These are phyloP conservation scores for Drosophila heteroneura DNA, from an alignment of 2,888 invertebrate genomes.

Conservation along the genomic window DNA sequence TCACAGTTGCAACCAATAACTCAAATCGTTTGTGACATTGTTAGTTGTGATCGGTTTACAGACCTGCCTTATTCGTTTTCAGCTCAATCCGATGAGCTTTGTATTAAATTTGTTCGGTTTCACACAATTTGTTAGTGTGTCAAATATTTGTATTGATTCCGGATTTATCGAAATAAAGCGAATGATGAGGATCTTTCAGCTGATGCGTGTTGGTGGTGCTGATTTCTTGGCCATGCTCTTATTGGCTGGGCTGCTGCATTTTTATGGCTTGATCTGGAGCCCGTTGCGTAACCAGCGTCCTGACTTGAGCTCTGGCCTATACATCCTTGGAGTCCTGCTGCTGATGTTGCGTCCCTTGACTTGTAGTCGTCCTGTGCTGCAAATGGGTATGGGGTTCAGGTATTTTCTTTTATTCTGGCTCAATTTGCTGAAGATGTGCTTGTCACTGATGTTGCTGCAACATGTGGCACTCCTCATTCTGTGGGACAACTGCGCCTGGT, in stretches of 20 bases:
- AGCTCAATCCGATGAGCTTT: conserved; percentile 1
- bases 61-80: neutral
- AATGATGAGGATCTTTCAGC: neutral
- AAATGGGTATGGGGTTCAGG: neutral
- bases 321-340: conserved; percentile 32
- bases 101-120: conserved; percentile 8
- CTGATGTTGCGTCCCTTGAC: conserved; percentile 25
- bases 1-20: neutral
- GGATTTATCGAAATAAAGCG: conserved; percentile 3
- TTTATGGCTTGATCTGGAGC: conserved; percentile 21
- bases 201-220: conserved; percentile 26
- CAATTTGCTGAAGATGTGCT: conserved; percentile 32
- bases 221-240: conserved; percentile 31
- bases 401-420: neutral
- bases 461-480: conserved; percentile 34
- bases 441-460: conserved; percentile 35
- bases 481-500: conserved; percentile 37
- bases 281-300: conserved; percentile 38
- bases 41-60: neutral
- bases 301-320: conserved; percentile 47
- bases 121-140: neutral
- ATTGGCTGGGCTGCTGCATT: conserved; percentile 26
- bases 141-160: neutral
- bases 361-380: neutral
- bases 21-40: neutral